Conservation (phyloP, 1,140 invertebrate genomes). For the Formica exsecta region DNA sequence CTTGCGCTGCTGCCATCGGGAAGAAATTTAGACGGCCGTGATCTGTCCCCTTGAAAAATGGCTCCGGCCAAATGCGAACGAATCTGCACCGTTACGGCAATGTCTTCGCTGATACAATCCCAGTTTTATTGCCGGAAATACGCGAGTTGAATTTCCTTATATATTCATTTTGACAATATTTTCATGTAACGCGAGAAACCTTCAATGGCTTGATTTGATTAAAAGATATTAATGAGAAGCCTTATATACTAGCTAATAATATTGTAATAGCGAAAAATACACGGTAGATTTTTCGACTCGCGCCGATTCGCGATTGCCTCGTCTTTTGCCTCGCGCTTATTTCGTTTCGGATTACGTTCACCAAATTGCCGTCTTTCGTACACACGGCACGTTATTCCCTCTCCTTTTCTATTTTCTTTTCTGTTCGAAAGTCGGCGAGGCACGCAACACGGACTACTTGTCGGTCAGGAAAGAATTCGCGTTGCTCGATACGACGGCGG, state of each 20-base stretch:
- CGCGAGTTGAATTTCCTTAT: neutral
- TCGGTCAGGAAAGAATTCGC: constrained; percentile 52
- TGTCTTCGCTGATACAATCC: constrained; percentile 17
- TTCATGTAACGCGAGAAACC: neutral
- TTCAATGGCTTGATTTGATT: neutral
- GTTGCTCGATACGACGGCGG: constrained; percentile 27
- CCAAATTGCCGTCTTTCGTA: constrained; percentile 56
- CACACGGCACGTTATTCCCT: constrained; percentile 39
- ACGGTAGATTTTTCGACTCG: neutral
- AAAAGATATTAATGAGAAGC: neutral
- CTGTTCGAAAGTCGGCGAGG: constrained; percentile 28
- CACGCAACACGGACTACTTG: constrained; percentile 59
- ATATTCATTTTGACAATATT: constrained; percentile 6
- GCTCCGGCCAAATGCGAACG: neutral
- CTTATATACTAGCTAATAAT: constrained; percentile 7
- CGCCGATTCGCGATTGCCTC: constrained; percentile 14
- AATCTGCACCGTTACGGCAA: neutral
- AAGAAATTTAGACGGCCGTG: constrained; percentile 36
- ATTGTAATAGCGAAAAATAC: neutral
- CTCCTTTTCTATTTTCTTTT: constrained; percentile 5
- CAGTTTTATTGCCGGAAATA: neutral
- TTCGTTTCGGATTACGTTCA: constrained; percentile 44
- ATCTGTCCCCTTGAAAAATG: constrained; percentile 64
- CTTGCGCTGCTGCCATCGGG: constrained; percentile 2
- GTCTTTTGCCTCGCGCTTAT: constrained; percentile 42